Evolutionary conservation across 2,113 vertebrate genomes (phyloP), one percentile per base, ranked within the genome.

Genomic region (Spheniscus mendiculus): DNA sequence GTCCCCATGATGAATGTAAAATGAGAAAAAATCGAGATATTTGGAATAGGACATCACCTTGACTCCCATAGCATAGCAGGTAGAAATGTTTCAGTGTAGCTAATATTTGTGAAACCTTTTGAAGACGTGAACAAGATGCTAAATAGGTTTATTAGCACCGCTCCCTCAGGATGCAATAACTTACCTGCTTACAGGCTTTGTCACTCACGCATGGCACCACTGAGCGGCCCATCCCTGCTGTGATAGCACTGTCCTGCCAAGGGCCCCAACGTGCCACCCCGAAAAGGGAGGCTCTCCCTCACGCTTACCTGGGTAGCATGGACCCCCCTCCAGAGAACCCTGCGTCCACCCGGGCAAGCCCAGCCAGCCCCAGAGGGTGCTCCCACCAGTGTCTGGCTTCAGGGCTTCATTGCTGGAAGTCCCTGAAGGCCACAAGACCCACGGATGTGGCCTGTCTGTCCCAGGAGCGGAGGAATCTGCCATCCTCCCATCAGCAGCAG

Each of bases 21-120:
- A 72, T 25, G 36, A 70, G 27, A 15, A 36, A 29, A 55, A 61
- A 52, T 1, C 0, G 29, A 76, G 5, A 17, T 66, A 62, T 62
- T 72, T 90, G 49, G 29, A 62, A 77, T 50, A 86, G 63, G 58
- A 66, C 62, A 65, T 59, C 36, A 66, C 62, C 32, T 85, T 89
- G 55, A 14, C 13, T 92, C 53, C 55, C 62, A 71, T 6, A 74
- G 55, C 47, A 44, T 5, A 69, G 34, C 6, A 23, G 42, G 30
- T 30, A 88, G 56, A 69, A 93, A 59, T 5, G 32, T 81, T 95
- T 61, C 76, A 66, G 25, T 3, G 1, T 11, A 81, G 36, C 40
- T 87, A 56, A 12, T 83, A 53, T 22, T 81, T 89, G 34, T 80
- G 82, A 95, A 96, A 66, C 26, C 30, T 93, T 93, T 73, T 4